A percentile compares a stretch with the other conserved stretches of the same genome.
These are phyloP conservation scores for Pagetopsis macropterus DNA, from an alignment of 2,797 vertebrate genomes.

Conservation along the genomic window DNA sequence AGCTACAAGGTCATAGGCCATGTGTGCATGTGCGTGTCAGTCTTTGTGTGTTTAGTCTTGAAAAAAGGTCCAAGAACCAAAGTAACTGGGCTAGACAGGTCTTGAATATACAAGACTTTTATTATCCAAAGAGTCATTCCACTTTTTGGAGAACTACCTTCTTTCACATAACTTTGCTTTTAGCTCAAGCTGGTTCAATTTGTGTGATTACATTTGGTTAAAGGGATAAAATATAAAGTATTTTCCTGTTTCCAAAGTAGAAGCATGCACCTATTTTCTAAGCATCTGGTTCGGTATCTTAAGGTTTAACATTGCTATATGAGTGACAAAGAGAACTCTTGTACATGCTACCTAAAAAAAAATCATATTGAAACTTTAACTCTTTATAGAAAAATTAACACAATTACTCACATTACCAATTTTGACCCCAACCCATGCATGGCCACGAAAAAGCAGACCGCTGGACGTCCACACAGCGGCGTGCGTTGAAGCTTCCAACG, in stretches of 20 bases:
- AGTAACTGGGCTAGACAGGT: slow-evolving; percentile 32
- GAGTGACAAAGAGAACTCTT: too few relatives aligned
- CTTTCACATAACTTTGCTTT: slow-evolving; percentile 30
- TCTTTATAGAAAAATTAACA: too few relatives aligned
- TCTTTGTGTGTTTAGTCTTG: slow-evolving; percentile 54
- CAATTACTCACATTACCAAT: too few relatives aligned
- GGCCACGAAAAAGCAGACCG: too few relatives aligned
- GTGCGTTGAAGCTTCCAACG: too few relatives aligned
- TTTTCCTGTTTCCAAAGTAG: neutral
- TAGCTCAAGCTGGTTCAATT: neutral
- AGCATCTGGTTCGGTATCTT: too few relatives aligned
- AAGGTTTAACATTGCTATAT: too few relatives aligned
- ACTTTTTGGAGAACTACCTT: slow-evolving; percentile 14
- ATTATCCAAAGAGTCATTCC: slow-evolving; percentile 38
- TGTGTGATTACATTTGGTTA: slow-evolving; percentile 12
- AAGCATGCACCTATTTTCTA: neutral
- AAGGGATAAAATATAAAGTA: neutral
- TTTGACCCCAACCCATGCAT: too few relatives aligned
- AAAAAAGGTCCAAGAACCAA: slow-evolving; percentile 30
- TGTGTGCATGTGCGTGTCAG: slow-evolving; percentile 27
- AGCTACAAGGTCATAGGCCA: slow-evolving; percentile 50
- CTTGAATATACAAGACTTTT: slow-evolving; percentile 52
- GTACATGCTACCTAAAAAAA: too few relatives aligned
- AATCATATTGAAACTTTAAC: too few relatives aligned
- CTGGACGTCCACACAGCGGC: too few relatives aligned